Conservation (phyloP, 1,140 invertebrate genomes). For the Drosophila malerkotliana region DNA sequence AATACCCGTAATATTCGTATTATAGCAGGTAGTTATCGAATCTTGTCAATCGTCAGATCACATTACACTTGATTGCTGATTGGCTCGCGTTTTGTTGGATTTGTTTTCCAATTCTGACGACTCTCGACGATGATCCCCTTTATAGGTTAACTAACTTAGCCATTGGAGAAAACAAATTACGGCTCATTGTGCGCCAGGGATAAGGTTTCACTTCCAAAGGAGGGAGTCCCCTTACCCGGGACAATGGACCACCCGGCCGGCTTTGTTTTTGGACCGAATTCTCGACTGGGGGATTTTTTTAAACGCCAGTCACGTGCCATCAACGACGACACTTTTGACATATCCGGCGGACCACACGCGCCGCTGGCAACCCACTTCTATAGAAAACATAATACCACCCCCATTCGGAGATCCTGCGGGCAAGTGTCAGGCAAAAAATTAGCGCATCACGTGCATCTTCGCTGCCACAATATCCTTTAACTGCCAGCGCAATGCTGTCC, state of each 20-base stretch:
- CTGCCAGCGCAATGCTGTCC: constrained; percentile 46
- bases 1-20: constrained; percentile 10
- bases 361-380: constrained; percentile 34
- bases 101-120: constrained; percentile 14
- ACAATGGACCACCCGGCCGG: constrained; percentile 68
- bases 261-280: constrained; percentile 39
- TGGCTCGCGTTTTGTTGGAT: constrained; percentile 15
- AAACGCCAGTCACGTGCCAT: constrained; percentile 79
- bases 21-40: constrained; percentile 35
- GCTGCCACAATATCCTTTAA: constrained; percentile 69
- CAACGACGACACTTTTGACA: constrained; percentile 79
- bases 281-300: constrained; percentile 11
- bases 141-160: constrained; percentile 34
- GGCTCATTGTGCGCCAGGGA: constrained; percentile 67
- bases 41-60: constrained; percentile 44
- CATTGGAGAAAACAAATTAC: constrained; percentile 65
- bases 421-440: constrained; percentile 80
- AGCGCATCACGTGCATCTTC: constrained; percentile 80
- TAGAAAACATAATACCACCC: constrained; percentile 2
- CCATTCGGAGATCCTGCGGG: constrained; percentile 47
- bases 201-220: constrained; percentile 52
- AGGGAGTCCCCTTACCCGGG: constrained; percentile 15
- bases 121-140: constrained; percentile 21
- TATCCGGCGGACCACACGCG: constrained; percentile 82
- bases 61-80: constrained; percentile 52